Evolutionary conservation across 1,140 invertebrate genomes (phyloP).

Genomic region (Tribolium madens): DNA sequence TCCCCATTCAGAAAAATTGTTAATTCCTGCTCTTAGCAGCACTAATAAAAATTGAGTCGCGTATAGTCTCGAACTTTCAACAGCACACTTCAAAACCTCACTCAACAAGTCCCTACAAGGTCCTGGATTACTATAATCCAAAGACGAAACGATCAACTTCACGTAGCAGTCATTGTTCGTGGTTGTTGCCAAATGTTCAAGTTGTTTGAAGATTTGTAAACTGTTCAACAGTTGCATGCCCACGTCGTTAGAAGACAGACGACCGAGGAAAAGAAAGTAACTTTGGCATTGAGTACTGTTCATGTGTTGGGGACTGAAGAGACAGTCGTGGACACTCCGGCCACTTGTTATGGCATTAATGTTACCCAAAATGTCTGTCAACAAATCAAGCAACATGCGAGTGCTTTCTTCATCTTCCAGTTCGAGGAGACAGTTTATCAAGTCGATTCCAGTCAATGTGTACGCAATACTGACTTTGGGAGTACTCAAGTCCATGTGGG

Average conservation of each 20-base stretch:
- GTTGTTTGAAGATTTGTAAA: constrained; percentile 80
- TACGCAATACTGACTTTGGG: constrained; percentile 71
- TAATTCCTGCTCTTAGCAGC: constrained; percentile 76
- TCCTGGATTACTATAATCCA: constrained; percentile 85
- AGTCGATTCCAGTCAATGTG: constrained; percentile 79
- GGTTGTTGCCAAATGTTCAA: constrained; percentile 82
- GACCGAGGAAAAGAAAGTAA: constrained; percentile 94
- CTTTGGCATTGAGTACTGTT: constrained; percentile 89
- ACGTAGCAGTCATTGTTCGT: constrained; percentile 92
- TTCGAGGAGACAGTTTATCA: constrained; percentile 83
- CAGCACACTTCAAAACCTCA: constrained; percentile 74
- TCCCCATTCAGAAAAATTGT: constrained; percentile 82
- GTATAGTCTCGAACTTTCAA: constrained; percentile 86
- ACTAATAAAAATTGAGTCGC: constrained; percentile 91
- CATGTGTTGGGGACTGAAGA: constrained; percentile 91
- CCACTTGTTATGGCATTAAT: constrained; percentile 79
- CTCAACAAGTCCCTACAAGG: constrained; percentile 80
- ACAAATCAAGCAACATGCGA: constrained; percentile 80
- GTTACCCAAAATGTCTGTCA: constrained; percentile 83
- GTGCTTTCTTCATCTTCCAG: constrained; percentile 71
- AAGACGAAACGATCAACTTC: constrained; percentile 89
- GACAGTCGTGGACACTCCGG: constrained; percentile 84
- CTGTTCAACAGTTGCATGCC: constrained; percentile 82
- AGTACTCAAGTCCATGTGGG: constrained; percentile 73
- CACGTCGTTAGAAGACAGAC: constrained; percentile 80